Evolutionary conservation across 2,888 invertebrate genomes (phyloP), one percentile per base, ranked within the genome.

Genomic region (Zygaena filipendulae): DNA sequence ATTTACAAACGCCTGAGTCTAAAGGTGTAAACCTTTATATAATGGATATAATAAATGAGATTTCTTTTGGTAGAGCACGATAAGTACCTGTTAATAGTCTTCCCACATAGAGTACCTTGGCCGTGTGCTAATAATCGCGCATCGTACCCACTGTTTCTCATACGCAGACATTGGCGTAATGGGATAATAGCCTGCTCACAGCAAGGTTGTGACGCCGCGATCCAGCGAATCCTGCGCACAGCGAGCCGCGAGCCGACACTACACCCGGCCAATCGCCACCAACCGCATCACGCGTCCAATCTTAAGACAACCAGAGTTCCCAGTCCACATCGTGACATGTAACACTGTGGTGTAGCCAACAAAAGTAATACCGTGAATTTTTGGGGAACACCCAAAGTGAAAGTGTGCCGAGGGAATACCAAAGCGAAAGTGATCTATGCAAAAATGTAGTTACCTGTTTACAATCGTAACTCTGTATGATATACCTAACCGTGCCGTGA

Each of bases 121-220:
- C 72, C 71, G 66, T 75, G 71, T 50, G 60, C 63, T 66, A 68
- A 69, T 67, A 53, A 51, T 42, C 43, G 45, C 44, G 36, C 35
- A 44, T 7, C 54, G 62, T 63, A 44, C 67, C 60, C 60, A 57
- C 61, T 59, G 58, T 59, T 64, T 59, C 52, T 56, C 55, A 54
- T 63, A 63, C 67, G 56, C 64, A 68, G 66, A 57, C 64, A 68
- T 61, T 60, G 66, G 61, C 52, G 56, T 72, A 75, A 77, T 77
- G 71, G 66, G 60, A 77, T 77, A 77, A 77, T 64, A 62, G 75
- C 58, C 58, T 59, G 56, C 66, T 66, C 64, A 64, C 56, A 58
- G 64, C 77, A 75, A 77, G 77, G 77, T 72, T 74, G 74, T 61
- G 62, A 59, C 59, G 60, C 45, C 46, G 45, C 47, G 58, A 48